Evolutionary conservation across 2,797 vertebrate species (phyloP).

Genomic region (Morelia viridis): DNA sequence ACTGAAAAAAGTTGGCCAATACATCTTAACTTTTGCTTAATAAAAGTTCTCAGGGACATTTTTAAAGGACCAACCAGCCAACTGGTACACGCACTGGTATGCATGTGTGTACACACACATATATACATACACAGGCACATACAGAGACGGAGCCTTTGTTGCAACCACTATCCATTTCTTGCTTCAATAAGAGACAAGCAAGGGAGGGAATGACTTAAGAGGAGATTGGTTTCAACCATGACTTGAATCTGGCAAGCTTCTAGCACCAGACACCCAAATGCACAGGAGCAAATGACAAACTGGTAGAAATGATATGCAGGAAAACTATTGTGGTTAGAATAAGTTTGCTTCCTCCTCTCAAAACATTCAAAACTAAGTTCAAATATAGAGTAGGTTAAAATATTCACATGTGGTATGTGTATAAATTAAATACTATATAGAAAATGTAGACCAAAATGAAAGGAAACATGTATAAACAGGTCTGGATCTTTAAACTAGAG

Average conservation of each 20-base stretch:
- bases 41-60: neutral
- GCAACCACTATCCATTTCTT: neutral
- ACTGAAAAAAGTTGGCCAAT: neutral
- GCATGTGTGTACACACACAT: neutral
- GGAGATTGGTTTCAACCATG: neutral
- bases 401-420: neutral
- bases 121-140: neutral
- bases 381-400: neutral
- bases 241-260: neutral
- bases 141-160: neutral
- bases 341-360: neutral
- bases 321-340: neutral
- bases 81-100: neutral
- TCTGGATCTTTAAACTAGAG: slow-evolving; percentile 1
- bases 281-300: neutral
- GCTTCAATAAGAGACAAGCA: neutral
- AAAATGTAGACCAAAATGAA: neutral
- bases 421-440: neutral
- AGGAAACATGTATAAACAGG: neutral
- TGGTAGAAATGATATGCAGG: neutral
- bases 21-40: neutral
- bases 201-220: neutral
- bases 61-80: neutral
- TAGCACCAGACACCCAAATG: neutral
- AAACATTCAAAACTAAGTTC: neutral